Base-by-base conservation (phyloP, 1,140 invertebrate genomes). In the Drosophila oshimai region DNA sequence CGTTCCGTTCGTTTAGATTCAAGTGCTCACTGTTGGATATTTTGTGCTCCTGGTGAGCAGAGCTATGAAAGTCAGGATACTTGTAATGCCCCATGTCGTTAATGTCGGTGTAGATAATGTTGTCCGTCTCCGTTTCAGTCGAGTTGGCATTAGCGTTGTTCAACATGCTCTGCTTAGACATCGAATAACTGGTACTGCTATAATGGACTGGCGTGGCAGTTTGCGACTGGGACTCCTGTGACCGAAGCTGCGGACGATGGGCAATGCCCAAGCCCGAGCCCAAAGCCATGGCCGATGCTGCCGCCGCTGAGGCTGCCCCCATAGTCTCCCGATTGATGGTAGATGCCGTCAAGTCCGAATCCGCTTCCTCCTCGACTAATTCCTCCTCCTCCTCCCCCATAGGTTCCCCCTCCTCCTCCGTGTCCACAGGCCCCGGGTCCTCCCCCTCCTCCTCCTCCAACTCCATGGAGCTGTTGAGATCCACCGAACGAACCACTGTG, bases 171-270 rank as follows among this genome's bases (percentile, higher is more conserved):
- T 90, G 89, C 61, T 91, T 91, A 91, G 90, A 91, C 90, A 90
- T 91, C 90, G 88, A 91, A 91, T 90, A 91, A 67, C 67, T 91
- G 65, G 90, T 91, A 91, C 80, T 91, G 90, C 90, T 91, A 91
- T 91, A 91, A 91, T 89, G 90, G 76, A 86, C 78, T 91, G 84
- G 90, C 60, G 84, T 91, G 90, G 67, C 89, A 91, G 80, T 78
- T 77, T 90, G 89, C 46, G 89, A 90, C 89, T 90, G 90, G 84
- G 81, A 88, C 81, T 90, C 87, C 81, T 88, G 90, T 88, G 74
- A 90, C 62, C 71, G 90, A 89, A 87, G 89, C 81, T 73, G 88
- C 84, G 65, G 84, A 80, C 72, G 90, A 90, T 75, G 86, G 84
- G 72, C 81, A 86, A 62, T 81, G 80, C 45, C 81, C 77, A 60